These are phyloP conservation scores for Ochropacha duplaris DNA, from an alignment of 2,888 invertebrate species.

Conservation along the genomic window DNA sequence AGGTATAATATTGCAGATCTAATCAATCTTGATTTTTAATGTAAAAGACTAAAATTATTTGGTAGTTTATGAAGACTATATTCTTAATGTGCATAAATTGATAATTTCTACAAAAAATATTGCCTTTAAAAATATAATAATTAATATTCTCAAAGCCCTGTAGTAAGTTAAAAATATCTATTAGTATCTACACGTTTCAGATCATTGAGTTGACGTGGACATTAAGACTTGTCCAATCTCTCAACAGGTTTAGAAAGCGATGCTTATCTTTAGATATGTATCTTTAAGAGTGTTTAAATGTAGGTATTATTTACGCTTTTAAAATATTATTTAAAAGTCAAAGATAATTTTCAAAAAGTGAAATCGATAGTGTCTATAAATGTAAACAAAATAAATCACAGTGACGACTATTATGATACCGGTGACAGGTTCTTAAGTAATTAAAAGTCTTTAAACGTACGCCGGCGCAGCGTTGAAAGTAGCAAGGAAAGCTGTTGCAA, in stretches of 20 bases:
- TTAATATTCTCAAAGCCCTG: not conserved
- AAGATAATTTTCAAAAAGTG: not conserved
- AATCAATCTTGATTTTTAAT: too few species aligned
- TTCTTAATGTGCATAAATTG: too few species aligned
- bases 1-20: too few species aligned
- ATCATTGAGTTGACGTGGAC: not conserved
- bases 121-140: not conserved
- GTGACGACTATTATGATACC: conserved; percentile 22
- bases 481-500: conserved; percentile 72
- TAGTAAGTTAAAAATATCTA: conserved; percentile 2
- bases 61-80: too few species aligned
- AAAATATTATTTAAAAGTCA: not conserved
- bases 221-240: conserved; percentile 6
- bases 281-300: not conserved
- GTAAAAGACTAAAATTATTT: too few species aligned
- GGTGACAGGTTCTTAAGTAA: conserved; percentile 55
- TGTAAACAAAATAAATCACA: conserved; percentile 19
- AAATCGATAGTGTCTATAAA: conserved; percentile 4
- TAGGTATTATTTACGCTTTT: not conserved
- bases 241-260: conserved; percentile 32
- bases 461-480: conserved; percentile 64
- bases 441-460: conserved; percentile 69
- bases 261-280: conserved; percentile 11
- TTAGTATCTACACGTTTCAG: conserved; percentile 6
- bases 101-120: too few species aligned